phyloP scores from a whole-genome alignment of 2,888 invertebrate species.

The Blastobasis adustella region DNA sequence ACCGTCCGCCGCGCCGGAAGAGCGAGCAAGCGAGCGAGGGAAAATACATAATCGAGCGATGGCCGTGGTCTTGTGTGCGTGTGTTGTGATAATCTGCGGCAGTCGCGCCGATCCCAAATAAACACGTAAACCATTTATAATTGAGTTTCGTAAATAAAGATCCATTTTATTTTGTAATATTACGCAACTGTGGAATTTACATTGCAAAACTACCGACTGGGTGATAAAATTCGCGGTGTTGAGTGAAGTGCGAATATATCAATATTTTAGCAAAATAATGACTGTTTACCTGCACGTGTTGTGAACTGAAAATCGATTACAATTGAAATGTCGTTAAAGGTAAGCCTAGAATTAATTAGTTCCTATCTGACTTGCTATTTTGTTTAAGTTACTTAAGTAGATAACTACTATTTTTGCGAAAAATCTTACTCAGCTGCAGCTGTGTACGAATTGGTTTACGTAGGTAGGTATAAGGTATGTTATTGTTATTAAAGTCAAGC shows the following conservation, averaged over 20 bases:
- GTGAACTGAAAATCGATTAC: conserved; percentile 37
- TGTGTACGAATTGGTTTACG: no score
- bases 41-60: conserved; percentile 22
- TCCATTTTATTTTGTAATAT: not conserved
- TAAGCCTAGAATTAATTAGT: conserved; percentile 20
- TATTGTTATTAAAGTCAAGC: no score
- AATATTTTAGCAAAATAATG: conserved; percentile 36
- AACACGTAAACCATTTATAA: not conserved
- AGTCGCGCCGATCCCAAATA: no score
- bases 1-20: not conserved
- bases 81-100: no score
- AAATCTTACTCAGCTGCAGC: no score
- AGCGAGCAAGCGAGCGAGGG: conserved; percentile 18
- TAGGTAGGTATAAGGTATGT: no score
- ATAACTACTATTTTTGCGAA: no score
- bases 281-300: conserved; percentile 35
- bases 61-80: not conserved
- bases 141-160: not conserved
- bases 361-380: no score
- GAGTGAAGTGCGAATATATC: conserved; percentile 22
- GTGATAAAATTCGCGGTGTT: no score
- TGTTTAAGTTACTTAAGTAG: no score
- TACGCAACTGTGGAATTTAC: no score
- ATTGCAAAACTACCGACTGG: no score
- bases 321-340: conserved; percentile 55